Base-by-base conservation (phyloP, 92 coral and sea anemone species). In the Palythoa grandiflora region DNA sequence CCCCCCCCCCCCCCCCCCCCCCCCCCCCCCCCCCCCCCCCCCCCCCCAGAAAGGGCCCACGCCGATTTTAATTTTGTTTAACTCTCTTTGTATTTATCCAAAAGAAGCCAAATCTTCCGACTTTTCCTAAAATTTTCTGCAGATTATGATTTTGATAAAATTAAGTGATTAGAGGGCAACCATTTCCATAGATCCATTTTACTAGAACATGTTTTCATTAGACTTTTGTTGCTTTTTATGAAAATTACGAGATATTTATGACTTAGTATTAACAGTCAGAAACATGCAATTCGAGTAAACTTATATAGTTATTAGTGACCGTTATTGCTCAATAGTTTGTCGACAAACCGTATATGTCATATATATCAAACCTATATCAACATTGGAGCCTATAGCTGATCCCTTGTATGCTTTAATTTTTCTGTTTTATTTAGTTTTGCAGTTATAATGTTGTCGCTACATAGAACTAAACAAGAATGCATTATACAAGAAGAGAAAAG, bases 381-480 rank as follows among this genome's bases (percentile, higher is more conserved):
- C 20, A 60, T 16, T 3, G 68, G n/a, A 60, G 20, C 68, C 13
- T 60, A 60, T 13, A 60, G 21, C n/a, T 60, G 68, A 60, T 16
- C 28, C 20, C 68, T 28, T 60, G 20, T 13, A 60, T 60, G 68
- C 68, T 60, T 6, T 3, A 54, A 60, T 13, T 9, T 60, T 60
- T 16, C 20, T 60, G 20, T 60, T 60, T 60, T 60, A 60, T 60
- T 16, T 60, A 28, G 21, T 54, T 60, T 60, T 13, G 68, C 68
- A 60, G 68, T 13, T 13, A 60, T 60, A 13, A 60, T 13, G 68
- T 60, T 60, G 68, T 44, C 48, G 48, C 48, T 79, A 79, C 70
- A 53, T 55, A 79, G 44, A 79, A 79, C 71, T 57, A 79, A 77
- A 44, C 21, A 77, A 65, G 12, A 48, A 75, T 75, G 54, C 80